phyloP scores from a whole-genome alignment of 37 sponge, comb jelly and placozoan genomes.

The Diacarnus erythraeanus region DNA sequence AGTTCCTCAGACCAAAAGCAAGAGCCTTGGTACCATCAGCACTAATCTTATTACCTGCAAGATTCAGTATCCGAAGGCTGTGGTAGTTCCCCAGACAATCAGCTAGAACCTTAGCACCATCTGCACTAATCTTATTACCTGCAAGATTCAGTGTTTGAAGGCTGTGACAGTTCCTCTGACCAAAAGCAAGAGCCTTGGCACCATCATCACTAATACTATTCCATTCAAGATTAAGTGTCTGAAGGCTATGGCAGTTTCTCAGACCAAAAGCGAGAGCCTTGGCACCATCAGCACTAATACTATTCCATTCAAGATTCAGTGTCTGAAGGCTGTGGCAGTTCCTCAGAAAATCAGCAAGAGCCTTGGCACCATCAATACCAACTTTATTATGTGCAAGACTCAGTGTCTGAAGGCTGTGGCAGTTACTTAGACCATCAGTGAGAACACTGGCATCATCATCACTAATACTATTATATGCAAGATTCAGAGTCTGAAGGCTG shows the following conservation, averaged over 20 bases:
- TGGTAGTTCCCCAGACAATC: background rate
- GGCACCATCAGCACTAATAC: background rate
- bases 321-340: background rate
- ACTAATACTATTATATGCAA: background rate
- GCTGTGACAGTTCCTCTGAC: background rate
- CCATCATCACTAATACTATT: background rate
- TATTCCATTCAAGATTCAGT: background rate
- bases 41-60: background rate
- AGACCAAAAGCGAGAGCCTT: background rate
- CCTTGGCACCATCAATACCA: background rate
- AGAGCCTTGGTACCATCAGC: background rate
- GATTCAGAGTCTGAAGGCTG: background rate
- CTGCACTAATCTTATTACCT: background rate
- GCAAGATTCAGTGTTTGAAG: background rate
- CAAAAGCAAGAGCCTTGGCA: conserved; percentile 1
- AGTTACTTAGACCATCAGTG: background rate
- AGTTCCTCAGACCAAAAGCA: background rate
- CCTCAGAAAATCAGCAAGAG: background rate
- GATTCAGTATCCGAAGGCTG: background rate
- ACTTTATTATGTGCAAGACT: background rate
- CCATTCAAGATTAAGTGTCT: background rate
- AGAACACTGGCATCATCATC: background rate
- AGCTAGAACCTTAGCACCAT: conserved; percentile 3
- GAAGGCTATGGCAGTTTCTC: background rate
- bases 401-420: background rate